Conservation (phyloP, 2,113 vertebrate genomes). For the Lipotes vexillifer region DNA sequence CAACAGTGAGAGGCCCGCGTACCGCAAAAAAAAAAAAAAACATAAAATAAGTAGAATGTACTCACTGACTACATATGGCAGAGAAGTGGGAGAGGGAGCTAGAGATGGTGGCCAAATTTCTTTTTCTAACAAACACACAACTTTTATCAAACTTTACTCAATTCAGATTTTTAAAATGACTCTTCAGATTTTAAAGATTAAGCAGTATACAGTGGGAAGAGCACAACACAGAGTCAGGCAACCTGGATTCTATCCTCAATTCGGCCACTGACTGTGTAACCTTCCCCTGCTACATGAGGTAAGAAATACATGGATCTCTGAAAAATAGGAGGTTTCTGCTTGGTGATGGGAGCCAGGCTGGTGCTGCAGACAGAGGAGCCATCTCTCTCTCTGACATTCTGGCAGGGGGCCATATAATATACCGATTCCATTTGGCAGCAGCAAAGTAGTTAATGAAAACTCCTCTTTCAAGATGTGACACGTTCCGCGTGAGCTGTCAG, state of each 20-base stretch:
- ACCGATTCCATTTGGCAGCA: slow-evolving; percentile 59
- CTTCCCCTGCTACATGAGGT: neutral
- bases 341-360: neutral
- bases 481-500: slow-evolving; percentile 57
- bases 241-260: neutral
- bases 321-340: neutral
- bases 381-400: neutral
- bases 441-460: slow-evolving; percentile 55
- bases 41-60: neutral
- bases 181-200: neutral
- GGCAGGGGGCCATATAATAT: slow-evolving; percentile 13
- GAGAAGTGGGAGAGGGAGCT: neutral
- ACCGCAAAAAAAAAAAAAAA: neutral
- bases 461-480: slow-evolving; percentile 64
- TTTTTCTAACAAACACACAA: neutral
- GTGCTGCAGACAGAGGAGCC: neutral
- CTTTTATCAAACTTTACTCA: neutral
- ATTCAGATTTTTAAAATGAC: neutral
- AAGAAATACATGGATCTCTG: neutral
- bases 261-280: neutral
- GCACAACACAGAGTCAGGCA: neutral
- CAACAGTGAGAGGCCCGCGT: too few relatives aligned
- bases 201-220: neutral
- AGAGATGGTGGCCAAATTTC: neutral
- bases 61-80: neutral